Evolutionary conservation across 2,797 vertebrate genomes (phyloP), one percentile per base, ranked within the genome.

Genomic region (Apogon talboti): DNA sequence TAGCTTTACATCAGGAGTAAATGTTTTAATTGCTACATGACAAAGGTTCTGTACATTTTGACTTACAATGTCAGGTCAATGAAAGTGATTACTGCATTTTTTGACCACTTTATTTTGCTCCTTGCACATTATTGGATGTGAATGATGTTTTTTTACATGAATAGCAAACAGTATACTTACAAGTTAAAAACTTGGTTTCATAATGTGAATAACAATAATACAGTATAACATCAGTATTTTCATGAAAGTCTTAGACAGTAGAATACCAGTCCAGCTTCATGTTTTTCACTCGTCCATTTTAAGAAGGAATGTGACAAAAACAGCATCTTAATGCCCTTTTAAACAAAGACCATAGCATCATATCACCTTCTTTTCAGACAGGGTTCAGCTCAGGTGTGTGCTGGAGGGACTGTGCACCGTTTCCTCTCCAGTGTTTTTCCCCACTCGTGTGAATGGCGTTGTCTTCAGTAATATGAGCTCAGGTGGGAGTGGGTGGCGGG

Each of bases 401-500:
- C 67, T 58, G 53, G 54, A 38, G 44, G 40, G 46, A 28, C 49
- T 59, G 48, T 42, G 8, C 33, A 50, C 3, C 44, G 40, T 69
- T 18, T 61, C 35, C 49, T 37, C 38, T 67, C 53, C 49, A n/a
- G 11, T 1, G 7, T 78, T 46, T n/a, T 6, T 66, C 44, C 44
- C 10, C 18, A 2, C 33, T 66, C 21, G 21, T 28, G 54, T 38
- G 51, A 51, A 21, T 15, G 9, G 57, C 42, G 11, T 57, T 4
- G 2, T 45, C 66, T 67, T 93, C 87, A 93, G 90, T 94, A 93
- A 76, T 90, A 94, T 2, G 92, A 87, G 87, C 91, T 93, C 68
- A 94, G 88, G 85, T 94, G 94, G 21, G 93, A 88, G 82, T 95
- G 93, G 40, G 89, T 68, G 18, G 85, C 70, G 0, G 94, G 89